phyloP scores from a whole-genome alignment of 2,113 vertebrate genomes.

The Mustelus asterias region DNA sequence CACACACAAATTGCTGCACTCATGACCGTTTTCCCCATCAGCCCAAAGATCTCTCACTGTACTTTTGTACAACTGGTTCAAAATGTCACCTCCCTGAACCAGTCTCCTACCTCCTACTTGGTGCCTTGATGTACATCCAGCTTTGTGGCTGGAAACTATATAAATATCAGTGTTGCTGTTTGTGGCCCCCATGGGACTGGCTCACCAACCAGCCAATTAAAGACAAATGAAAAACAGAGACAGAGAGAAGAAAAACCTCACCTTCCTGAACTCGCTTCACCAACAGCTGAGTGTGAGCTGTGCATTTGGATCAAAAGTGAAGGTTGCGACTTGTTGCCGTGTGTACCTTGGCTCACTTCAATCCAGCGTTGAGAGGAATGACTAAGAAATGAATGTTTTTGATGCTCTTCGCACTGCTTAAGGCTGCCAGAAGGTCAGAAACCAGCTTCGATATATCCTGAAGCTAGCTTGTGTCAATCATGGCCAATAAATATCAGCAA shows the following conservation, averaged over 20 bases:
- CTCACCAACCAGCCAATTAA: not conserved
- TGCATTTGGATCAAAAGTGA: not conserved
- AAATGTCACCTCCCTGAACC: not conserved
- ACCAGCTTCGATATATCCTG: not conserved
- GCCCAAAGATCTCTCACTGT: not conserved
- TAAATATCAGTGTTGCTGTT: not conserved
- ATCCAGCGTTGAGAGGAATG: not conserved
- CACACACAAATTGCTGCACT: not conserved
- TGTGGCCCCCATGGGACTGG: not conserved
- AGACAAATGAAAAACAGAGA: not conserved
- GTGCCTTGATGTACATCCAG: not conserved
- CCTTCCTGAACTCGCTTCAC: not conserved
- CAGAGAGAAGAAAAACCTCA: not conserved
- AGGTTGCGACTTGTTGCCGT: not conserved
- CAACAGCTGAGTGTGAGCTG: not conserved
- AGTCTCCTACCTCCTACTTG: not conserved
- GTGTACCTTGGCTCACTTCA: not conserved
- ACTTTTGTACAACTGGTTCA: not conserved
- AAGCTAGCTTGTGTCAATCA: not conserved
- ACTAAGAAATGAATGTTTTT: not conserved
- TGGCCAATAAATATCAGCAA: not conserved
- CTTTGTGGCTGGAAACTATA: not conserved
- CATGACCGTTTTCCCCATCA: not conserved
- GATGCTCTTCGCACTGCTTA: not conserved
- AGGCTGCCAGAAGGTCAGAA: not conserved